Conservation (phyloP, 2,888 invertebrate genomes). For the Aspidiotus destructor region DNA sequence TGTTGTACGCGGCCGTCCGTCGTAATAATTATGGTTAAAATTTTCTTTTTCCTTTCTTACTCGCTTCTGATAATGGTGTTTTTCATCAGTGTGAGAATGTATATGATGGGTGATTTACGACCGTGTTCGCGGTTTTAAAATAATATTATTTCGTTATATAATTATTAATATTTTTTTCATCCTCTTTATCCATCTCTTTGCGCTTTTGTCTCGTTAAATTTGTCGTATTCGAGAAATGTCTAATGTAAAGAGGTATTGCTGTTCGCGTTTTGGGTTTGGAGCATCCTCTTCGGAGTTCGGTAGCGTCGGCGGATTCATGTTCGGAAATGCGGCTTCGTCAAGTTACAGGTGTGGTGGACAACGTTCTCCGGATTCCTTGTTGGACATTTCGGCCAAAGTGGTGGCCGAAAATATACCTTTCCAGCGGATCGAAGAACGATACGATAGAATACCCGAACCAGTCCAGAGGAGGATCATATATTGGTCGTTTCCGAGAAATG, state of each 20-base stretch:
- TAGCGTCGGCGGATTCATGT: slow-evolving; percentile 33
- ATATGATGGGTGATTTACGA: neutral
- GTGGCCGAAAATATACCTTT: slow-evolving; percentile 77
- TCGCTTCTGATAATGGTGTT: slow-evolving; percentile 1
- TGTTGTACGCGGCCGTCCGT: slow-evolving; percentile 10
- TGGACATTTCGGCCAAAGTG: slow-evolving; percentile 72
- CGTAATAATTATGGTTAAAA: neutral
- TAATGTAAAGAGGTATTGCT: slow-evolving; percentile 46
- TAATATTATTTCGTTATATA: neutral
- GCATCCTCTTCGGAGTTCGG: slow-evolving; percentile 33
- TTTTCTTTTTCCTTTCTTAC: slow-evolving; percentile 1
- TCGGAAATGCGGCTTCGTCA: slow-evolving; percentile 28
- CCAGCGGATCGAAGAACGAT: slow-evolving; percentile 75
- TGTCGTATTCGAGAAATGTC: slow-evolving; percentile 36
- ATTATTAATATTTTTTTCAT: neutral
- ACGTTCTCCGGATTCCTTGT: slow-evolving; percentile 55
- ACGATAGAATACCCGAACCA: slow-evolving; percentile 78
- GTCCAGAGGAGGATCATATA: slow-evolving; percentile 77
- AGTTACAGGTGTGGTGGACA: slow-evolving; percentile 41
- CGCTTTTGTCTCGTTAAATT: neutral
- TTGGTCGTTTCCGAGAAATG: slow-evolving; percentile 81
- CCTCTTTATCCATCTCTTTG: neutral
- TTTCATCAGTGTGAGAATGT: slow-evolving; percentile 13
- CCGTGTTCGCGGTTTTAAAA: slow-evolving; percentile 5
- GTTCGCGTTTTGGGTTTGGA: slow-evolving; percentile 42